phyloP scores from a whole-genome alignment of 2,797 vertebrate genomes.

The Mionectes olivaceus region DNA sequence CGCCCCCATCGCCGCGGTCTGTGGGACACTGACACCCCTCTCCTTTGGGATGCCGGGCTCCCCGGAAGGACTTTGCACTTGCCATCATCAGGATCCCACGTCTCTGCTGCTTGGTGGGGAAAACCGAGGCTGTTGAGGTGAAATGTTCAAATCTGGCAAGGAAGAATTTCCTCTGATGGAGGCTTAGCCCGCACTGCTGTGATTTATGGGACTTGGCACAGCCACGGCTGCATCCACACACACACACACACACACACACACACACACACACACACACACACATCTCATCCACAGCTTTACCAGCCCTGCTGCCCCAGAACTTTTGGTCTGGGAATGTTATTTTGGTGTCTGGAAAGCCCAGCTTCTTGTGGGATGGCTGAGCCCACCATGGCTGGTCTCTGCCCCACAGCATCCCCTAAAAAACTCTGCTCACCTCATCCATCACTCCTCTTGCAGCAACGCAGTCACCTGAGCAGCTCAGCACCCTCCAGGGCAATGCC shows the following conservation, averaged over 20 bases:
- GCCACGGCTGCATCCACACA: neutral
- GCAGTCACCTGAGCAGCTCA: neutral
- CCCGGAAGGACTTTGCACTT: neutral
- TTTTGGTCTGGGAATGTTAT: neutral
- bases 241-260: fast-evolving
- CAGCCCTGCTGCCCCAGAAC: neutral
- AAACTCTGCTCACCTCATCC: neutral
- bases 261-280: neutral
- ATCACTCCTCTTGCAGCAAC: neutral
- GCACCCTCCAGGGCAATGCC: neutral
- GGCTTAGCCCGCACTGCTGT: neutral
- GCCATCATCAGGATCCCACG: fast-evolving
- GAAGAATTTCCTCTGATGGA: neutral
- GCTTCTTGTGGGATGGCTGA: neutral
- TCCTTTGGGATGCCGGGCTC: fast-evolving
- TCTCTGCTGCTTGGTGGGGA: neutral
- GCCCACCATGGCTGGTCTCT: neutral
- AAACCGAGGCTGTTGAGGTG: neutral
- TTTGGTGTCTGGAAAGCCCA: neutral
- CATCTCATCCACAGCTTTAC: neutral
- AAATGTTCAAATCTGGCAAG: neutral
- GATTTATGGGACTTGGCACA: constrained; percentile 3
- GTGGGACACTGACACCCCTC: neutral
- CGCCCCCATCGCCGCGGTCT: fast-evolving
- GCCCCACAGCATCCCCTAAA: neutral